Conservation (phyloP, 2,888 invertebrate species). For the Anticlea derivata region DNA sequence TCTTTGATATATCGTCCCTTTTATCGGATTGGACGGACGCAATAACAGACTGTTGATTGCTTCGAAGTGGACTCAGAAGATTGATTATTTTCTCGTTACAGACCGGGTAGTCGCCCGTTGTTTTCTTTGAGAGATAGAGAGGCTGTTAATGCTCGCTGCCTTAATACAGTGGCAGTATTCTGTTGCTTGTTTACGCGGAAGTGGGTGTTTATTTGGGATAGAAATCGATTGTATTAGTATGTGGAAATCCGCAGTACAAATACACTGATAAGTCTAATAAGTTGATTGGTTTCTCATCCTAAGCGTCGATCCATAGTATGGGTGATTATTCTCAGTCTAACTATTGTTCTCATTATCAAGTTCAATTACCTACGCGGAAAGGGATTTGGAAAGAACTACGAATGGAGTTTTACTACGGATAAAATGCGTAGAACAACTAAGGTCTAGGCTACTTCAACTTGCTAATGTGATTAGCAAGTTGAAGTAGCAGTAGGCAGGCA, state of each 20-base stretch:
- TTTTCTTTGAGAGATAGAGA: constrained; percentile 46
- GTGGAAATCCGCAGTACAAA: neutral
- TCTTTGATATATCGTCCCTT: constrained; percentile 83
- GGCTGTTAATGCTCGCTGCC: constrained; percentile 17
- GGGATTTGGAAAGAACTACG: no score
- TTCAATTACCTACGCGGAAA: no score
- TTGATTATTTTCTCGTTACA: constrained; percentile 82
- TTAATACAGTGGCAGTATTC: constrained; percentile 8
- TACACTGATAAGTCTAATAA: neutral
- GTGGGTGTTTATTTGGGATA: constrained; percentile 5
- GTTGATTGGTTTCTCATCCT: no score
- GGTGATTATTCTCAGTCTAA: no score
- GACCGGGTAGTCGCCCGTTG: constrained; percentile 54
- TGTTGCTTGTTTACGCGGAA: constrained; percentile 11
- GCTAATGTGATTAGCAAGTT: no score
- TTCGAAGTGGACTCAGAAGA: constrained; percentile 79
- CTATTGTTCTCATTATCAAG: no score
- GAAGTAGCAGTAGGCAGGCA: no score
- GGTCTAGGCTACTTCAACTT: no score
- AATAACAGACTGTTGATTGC: constrained; percentile 83
- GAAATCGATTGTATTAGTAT: neutral
- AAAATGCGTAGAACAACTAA: no score
- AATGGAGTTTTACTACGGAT: no score
- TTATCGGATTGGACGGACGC: constrained; percentile 81
- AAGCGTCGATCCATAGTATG: no score